These are phyloP conservation scores for Buphagus erythrorhynchus DNA, from an alignment of 2,797 vertebrate species.

Conservation along the genomic window DNA sequence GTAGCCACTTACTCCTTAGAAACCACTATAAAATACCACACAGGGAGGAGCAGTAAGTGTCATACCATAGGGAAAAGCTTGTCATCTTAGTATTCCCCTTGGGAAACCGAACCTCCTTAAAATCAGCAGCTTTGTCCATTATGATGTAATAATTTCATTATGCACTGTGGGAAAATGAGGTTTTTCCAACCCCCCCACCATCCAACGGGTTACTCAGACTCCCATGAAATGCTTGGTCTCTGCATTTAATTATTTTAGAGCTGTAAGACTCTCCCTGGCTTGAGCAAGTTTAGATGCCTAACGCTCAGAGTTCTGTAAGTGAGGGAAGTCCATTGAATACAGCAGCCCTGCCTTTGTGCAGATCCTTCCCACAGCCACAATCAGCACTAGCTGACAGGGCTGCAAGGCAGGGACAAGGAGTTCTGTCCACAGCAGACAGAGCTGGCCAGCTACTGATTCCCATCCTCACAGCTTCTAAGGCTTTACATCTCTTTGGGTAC, in stretches of 20 bases:
- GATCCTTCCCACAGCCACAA: not conserved
- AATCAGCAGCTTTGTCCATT: not conserved
- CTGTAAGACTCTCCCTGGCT: not conserved
- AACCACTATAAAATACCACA: not conserved
- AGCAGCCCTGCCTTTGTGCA: not conserved
- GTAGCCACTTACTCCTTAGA: not conserved
- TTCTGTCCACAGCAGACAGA: not conserved
- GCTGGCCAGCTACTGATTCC: not conserved
- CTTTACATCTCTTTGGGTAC: not conserved
- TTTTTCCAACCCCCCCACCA: fast-evolving
- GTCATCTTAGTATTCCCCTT: not conserved
- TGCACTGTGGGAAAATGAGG: not conserved
- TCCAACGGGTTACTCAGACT: not conserved
- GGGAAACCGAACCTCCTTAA: not conserved
- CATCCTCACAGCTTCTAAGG: not conserved
- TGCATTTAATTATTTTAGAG: not conserved
- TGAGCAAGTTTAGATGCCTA: not conserved
- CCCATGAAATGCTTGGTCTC: not conserved
- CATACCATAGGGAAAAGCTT: not conserved
- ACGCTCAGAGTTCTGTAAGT: not conserved
- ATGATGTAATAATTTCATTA: not conserved
- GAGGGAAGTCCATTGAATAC: fast-evolving
- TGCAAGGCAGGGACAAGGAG: not conserved
- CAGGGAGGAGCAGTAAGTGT: not conserved
- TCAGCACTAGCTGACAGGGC: fast-evolving